phyloP scores from a whole-genome alignment of 2,797 vertebrate species.

The Halcyon leucocephala region DNA sequence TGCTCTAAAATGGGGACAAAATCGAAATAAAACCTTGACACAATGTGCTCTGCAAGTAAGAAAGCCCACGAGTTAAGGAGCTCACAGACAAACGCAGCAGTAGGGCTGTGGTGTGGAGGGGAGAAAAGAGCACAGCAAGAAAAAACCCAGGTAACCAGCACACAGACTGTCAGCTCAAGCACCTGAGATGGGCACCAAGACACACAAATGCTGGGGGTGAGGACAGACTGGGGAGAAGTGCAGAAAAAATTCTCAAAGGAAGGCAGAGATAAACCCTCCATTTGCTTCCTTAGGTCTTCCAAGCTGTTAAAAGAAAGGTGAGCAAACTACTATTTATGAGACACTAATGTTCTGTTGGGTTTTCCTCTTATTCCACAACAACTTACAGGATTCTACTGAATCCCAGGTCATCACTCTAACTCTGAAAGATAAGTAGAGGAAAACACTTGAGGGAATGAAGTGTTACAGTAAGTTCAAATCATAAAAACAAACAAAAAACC shows the following conservation, averaged over 20 bases:
- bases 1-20: background rate
- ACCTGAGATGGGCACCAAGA: background rate
- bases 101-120: background rate
- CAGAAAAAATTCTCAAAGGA: background rate
- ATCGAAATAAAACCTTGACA: background rate
- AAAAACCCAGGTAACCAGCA: background rate
- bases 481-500: background rate
- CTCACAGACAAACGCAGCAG: background rate
- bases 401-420: background rate
- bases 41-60: background rate
- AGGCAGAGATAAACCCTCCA: background rate
- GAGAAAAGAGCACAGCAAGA: background rate
- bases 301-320: background rate
- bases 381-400: background rate
- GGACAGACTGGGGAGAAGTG: background rate
- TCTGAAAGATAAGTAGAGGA: background rate
- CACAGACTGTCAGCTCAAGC: background rate
- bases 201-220: background rate
- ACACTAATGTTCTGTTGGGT: background rate
- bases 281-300: background rate
- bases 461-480: background rate
- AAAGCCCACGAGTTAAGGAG: background rate
- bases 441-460: background rate
- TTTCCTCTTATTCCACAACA: background rate
- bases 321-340: background rate